These are phyloP conservation scores for Lamellibrachia luymesi DNA, from an alignment of 1,140 invertebrate genomes.

Conservation along the genomic window DNA sequence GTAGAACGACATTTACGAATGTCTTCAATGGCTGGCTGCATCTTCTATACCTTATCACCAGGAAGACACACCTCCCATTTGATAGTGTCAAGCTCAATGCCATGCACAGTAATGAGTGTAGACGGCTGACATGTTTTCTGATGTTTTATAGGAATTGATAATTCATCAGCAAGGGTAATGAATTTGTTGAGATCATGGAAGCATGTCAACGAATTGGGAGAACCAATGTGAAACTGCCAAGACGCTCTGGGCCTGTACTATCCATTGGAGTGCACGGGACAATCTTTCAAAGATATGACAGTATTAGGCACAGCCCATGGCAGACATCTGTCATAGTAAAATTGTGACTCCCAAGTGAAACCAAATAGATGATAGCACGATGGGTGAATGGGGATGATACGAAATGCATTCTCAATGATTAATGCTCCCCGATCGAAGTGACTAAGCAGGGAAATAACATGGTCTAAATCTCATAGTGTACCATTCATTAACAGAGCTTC, in stretches of 20 bases:
- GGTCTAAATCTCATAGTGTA: background rate
- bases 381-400: constrained; percentile 13
- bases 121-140: background rate
- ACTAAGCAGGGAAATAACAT: background rate
- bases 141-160: background rate
- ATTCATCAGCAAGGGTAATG: background rate
- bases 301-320: background rate
- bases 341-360: background rate
- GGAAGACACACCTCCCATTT: background rate
- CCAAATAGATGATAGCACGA: background rate
- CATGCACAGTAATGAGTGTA: background rate
- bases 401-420: constrained; percentile 2
- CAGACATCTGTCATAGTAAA: background rate
- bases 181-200: background rate
- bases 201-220: background rate
- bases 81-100: background rate
- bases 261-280: background rate
- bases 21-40: background rate
- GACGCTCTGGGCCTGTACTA: background rate
- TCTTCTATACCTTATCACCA: background rate
- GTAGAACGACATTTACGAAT: background rate
- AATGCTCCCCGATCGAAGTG: background rate
- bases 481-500: background rate
- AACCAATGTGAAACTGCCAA: background rate
- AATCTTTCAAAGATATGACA: background rate